Percentiles rank a stretch among this genome's conserved stretches.
Conservation (phyloP, 2,113 vertebrate species). For the Otocyon megalotis region DNA sequence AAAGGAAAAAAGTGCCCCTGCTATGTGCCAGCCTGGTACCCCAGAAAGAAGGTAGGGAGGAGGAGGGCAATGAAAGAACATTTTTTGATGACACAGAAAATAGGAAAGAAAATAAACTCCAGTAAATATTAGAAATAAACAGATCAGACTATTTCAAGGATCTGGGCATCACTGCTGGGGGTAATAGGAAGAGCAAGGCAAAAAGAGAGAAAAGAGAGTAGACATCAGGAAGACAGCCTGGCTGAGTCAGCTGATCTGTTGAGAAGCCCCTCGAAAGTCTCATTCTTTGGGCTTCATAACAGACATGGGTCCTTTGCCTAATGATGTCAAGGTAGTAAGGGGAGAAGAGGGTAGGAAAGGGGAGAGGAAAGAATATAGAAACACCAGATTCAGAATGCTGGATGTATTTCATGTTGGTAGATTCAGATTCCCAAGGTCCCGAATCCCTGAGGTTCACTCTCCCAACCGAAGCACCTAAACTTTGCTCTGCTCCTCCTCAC, state of each 20-base stretch:
- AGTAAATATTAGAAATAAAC: neutral
- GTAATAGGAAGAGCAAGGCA: neutral
- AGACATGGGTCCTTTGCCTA: neutral
- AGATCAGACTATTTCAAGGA: neutral
- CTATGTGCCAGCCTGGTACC: neutral
- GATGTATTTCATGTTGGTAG: neutral
- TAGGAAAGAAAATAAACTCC: constrained; percentile 23
- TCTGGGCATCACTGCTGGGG: neutral
- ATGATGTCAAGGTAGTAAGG: neutral
- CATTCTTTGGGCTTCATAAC: neutral
- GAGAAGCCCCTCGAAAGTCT: neutral
- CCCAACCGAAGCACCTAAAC: neutral
- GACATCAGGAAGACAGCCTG: neutral
- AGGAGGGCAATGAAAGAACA: neutral
- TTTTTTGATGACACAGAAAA: neutral
- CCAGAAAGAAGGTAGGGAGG: neutral
- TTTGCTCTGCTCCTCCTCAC: neutral
- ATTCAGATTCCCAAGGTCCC: neutral
- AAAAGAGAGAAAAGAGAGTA: neutral
- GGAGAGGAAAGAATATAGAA: neutral
- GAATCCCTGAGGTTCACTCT: neutral
- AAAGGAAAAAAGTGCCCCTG: neutral
- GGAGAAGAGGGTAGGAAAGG: neutral
- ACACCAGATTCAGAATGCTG: neutral
- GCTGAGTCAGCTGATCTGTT: neutral